Evolutionary conservation across 1,140 invertebrate species (phyloP).

Genomic region (Pseudomyrmex concolor): DNA sequence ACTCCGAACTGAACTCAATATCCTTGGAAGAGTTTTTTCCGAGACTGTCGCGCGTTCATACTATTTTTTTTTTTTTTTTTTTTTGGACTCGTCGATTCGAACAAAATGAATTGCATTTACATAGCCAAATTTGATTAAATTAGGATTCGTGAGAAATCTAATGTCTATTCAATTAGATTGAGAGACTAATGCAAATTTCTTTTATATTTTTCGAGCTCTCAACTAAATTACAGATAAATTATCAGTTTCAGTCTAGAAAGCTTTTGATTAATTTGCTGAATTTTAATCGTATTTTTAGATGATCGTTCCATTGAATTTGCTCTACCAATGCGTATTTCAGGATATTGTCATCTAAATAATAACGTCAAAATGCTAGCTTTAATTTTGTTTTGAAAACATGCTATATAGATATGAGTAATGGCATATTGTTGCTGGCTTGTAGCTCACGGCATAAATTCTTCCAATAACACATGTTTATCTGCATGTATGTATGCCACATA

Average conservation of each 20-base stretch:
- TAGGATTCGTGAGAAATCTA: too few species aligned
- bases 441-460: slow-evolving; percentile 58
- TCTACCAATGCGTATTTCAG: not conserved
- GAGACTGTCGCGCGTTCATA: not conserved
- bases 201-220: too few species aligned
- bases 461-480: slow-evolving; percentile 53
- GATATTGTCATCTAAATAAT: slow-evolving; percentile 5
- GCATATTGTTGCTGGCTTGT: slow-evolving; percentile 55
- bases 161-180: too few species aligned
- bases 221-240: too few species aligned
- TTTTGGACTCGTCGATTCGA: not conserved
- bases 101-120: slow-evolving; percentile 6
- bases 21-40: not conserved
- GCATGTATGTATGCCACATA: slow-evolving; percentile 55
- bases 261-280: too few species aligned
- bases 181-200: too few species aligned
- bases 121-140: too few species aligned
- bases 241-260: too few species aligned
- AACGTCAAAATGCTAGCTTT: not conserved
- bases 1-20: not conserved
- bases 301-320: not conserved
- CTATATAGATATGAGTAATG: not conserved
- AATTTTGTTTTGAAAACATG: slow-evolving; percentile 5
- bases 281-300: not conserved
- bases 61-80: slow-evolving; percentile 8